phyloP scores from a whole-genome alignment of 2,888 invertebrate genomes.

The Holacanthella duospinosa region DNA sequence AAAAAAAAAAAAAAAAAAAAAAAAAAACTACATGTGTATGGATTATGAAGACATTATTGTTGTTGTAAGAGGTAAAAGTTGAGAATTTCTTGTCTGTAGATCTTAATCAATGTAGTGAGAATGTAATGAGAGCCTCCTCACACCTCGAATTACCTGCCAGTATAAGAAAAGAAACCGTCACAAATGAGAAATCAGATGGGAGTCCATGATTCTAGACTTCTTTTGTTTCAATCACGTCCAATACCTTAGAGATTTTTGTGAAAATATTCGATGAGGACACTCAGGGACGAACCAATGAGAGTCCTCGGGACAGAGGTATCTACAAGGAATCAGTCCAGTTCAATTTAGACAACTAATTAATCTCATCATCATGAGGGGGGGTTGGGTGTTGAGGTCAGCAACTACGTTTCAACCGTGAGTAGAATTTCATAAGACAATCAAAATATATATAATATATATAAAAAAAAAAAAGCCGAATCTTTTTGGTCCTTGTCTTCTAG shows the following conservation, averaged over 20 bases:
- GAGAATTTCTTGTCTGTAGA: constrained; percentile 9
- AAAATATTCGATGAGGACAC: background rate
- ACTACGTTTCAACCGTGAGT: constrained; percentile 12
- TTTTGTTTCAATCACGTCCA: constrained; percentile 34
- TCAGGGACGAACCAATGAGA: background rate
- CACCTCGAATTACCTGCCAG: constrained; percentile 23
- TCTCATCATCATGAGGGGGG: constrained; percentile 8
- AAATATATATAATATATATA: no score
- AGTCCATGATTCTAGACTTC: constrained; percentile 18
- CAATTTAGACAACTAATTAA: constrained; percentile 21
- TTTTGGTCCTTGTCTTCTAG: no score
- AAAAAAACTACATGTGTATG: no score
- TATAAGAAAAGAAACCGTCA: constrained; percentile 24
- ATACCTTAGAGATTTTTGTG: background rate
- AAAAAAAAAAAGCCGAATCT: no score
- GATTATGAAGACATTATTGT: no score
- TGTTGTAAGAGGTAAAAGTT: no score
- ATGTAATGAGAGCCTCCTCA: constrained; percentile 30
- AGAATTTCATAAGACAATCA: constrained; percentile 15
- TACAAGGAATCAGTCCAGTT: background rate
- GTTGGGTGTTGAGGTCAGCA: constrained; percentile 11
- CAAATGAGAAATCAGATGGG: constrained; percentile 29
- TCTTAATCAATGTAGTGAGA: constrained; percentile 25
- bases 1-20: no score
- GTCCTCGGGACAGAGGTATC: background rate